Conservation (phyloP, 2,113 vertebrate species). For the Heteronetta atricapilla region DNA sequence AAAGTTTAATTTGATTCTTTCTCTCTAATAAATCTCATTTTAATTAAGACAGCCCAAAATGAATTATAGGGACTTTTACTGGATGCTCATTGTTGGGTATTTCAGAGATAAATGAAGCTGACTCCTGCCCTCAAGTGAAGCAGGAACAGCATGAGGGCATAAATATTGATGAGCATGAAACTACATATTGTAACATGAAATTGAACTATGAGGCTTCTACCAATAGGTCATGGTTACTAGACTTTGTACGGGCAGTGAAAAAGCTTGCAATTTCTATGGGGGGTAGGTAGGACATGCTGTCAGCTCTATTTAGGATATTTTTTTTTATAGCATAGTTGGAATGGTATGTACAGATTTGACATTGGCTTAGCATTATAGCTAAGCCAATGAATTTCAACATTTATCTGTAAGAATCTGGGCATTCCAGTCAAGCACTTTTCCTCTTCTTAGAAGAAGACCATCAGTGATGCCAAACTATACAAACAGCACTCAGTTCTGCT, state of each 20-base stretch:
- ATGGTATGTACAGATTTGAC: neutral
- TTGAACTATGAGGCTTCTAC: neutral
- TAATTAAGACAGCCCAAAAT: constrained; percentile 60
- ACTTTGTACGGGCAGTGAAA: neutral
- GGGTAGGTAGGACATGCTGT: neutral
- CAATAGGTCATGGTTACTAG: neutral
- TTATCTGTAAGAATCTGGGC: neutral
- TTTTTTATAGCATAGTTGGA: neutral
- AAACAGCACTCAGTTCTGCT: constrained; percentile 13
- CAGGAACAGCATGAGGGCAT: neutral
- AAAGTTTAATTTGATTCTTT: constrained; percentile 68
- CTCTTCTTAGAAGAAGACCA: neutral
- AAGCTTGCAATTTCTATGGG: neutral
- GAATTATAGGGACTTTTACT: constrained; percentile 23
- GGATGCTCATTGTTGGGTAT: constrained; percentile 6
- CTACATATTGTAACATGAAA: neutral
- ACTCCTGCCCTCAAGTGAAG: constrained; percentile 26
- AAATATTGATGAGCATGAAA: neutral
- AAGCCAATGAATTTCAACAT: neutral
- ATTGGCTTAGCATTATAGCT: neutral
- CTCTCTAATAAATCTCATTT: constrained; percentile 56
- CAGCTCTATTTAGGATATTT: neutral
- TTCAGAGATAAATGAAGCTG: constrained; percentile 16
- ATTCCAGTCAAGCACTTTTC: neutral
- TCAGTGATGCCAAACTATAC: neutral